Conservation (phyloP, 2,113 vertebrate species). For the Scatophagus argus region DNA sequence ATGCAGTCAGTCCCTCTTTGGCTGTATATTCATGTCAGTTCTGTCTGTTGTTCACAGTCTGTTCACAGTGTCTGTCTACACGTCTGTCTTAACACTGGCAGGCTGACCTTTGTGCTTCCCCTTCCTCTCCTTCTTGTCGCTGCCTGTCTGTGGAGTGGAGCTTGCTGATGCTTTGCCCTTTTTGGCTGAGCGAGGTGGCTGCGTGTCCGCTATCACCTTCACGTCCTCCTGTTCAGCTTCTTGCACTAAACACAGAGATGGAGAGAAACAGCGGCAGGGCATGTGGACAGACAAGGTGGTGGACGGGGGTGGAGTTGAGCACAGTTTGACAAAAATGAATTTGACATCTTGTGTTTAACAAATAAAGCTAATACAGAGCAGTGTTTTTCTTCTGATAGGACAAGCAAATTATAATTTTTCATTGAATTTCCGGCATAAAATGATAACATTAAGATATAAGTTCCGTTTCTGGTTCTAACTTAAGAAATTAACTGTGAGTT, state of each 20-base stretch:
- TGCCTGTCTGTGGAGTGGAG: constrained; percentile 90
- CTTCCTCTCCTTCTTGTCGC: constrained; percentile 94
- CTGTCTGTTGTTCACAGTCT: not conserved
- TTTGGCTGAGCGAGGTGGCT: constrained; percentile 92
- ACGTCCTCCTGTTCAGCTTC: constrained; percentile 93
- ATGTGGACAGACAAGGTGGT: constrained; percentile 36
- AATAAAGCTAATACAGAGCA: not conserved
- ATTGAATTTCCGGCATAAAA: not conserved
- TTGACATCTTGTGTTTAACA: not conserved
- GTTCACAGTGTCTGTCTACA: not conserved
- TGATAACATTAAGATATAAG: not conserved
- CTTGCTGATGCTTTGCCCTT: constrained; percentile 89
- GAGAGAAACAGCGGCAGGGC: constrained; percentile 30
- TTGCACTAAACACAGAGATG: constrained; percentile 86
- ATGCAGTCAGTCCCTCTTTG: constrained; percentile 2
- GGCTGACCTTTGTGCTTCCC: constrained; percentile 97
- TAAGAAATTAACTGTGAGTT: too few species aligned
- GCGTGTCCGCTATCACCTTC: constrained; percentile 86
- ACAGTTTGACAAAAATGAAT: not conserved
- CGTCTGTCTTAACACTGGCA: constrained; percentile 52
- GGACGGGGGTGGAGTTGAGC: not conserved
- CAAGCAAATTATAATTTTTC: not conserved
- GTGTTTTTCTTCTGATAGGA: not conserved
- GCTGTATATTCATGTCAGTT: not conserved
- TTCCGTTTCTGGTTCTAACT: not conserved